Conservation (phyloP, 2,113 vertebrate species). For the Ageneiosus marmoratus region DNA sequence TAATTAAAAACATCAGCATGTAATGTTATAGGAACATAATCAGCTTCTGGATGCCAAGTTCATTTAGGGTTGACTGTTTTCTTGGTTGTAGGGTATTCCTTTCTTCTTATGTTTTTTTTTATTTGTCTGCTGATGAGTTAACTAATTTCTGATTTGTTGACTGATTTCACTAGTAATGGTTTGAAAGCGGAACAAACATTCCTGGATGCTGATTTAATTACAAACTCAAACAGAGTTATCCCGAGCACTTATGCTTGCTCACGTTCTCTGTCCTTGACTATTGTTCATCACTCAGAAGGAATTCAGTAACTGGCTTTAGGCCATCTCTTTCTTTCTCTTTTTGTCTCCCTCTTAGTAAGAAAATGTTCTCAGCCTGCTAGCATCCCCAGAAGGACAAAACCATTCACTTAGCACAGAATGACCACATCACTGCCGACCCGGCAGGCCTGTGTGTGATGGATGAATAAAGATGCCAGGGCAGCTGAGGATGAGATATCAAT, state of each 20-base stretch:
- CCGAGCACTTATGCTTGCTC: background rate
- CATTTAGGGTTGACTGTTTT: too few relatives aligned
- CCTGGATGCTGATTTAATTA: background rate
- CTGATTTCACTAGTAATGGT: background rate
- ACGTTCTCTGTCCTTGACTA: background rate
- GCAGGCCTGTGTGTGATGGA: constrained; percentile 4
- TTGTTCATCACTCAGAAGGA: background rate
- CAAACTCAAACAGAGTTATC: background rate
- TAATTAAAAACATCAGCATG: too few relatives aligned
- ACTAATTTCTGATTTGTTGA: background rate
- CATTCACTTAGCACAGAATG: constrained; percentile 10
- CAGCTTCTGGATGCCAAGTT: too few relatives aligned
- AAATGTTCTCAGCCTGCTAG: constrained; percentile 1
- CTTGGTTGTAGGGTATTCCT: too few relatives aligned
- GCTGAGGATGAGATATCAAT: constrained; percentile 25
- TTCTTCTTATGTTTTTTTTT: background rate
- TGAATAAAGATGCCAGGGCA: constrained; percentile 24
- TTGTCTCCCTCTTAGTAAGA: background rate
- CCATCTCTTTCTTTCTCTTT: background rate
- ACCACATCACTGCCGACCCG: background rate
- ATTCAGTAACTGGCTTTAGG: constrained; percentile 15
- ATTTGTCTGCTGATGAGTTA: background rate
- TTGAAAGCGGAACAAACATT: background rate
- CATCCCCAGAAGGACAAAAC: constrained; percentile 32
- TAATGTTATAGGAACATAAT: too few relatives aligned